Evolutionary conservation across 2,888 invertebrate species (phyloP).

Genomic region (Ennomos erosarius): DNA sequence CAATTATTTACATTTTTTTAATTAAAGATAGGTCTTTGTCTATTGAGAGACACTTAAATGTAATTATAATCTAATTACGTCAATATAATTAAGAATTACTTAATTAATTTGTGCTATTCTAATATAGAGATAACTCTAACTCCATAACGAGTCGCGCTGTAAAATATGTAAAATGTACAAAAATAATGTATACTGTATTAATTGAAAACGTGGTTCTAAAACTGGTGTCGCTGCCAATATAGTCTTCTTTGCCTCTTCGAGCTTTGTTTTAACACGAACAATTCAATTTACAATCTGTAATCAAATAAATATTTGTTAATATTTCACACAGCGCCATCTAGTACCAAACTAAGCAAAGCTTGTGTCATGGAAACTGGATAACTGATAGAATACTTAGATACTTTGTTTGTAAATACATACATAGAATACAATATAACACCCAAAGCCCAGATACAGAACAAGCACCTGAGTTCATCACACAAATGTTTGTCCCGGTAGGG

Average conservation of each 20-base stretch:
- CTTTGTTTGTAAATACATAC: too few species aligned
- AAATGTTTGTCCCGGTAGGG: too few species aligned
- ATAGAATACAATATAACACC: too few species aligned
- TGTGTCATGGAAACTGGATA: too few species aligned
- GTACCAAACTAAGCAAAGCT: too few species aligned
- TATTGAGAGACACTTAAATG: slow-evolving; percentile 16
- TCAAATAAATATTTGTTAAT: too few species aligned
- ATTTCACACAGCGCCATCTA: too few species aligned
- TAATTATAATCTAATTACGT: slow-evolving; percentile 1
- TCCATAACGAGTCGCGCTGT: not conserved
- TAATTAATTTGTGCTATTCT: not conserved
- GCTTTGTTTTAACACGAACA: slow-evolving; percentile 29
- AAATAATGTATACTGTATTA: slow-evolving; percentile 10
- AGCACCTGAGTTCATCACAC: too few species aligned
- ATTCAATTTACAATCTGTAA: slow-evolving; percentile 39
- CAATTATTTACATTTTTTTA: slow-evolving; percentile 19
- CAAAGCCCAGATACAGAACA: too few species aligned
- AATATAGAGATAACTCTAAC: slow-evolving; percentile 8
- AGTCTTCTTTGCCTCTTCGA: slow-evolving; percentile 30
- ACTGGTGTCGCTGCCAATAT: slow-evolving; percentile 23
- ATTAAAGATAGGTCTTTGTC: slow-evolving; percentile 22
- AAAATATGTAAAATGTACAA: slow-evolving; percentile 12
- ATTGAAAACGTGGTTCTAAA: slow-evolving; percentile 27
- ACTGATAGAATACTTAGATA: too few species aligned
- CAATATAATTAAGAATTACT: slow-evolving; percentile 2